Evolutionary conservation across 2,797 vertebrate species (phyloP), one percentile per base, ranked within the genome.

Genomic region (Myiotriccus ornatus): DNA sequence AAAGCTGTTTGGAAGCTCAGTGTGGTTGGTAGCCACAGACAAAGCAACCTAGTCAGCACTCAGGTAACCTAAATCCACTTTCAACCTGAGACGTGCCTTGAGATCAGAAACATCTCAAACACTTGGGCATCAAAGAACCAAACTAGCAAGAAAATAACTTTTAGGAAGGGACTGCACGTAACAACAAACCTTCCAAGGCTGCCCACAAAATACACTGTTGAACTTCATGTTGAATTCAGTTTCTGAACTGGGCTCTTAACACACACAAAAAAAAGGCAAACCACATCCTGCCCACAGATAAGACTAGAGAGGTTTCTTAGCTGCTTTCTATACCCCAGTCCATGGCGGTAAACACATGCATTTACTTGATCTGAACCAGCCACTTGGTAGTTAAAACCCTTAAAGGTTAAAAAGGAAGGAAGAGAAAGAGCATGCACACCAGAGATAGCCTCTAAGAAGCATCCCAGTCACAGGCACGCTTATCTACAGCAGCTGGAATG

Each of bases 401-500:
- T 27, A 18, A 50, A 73, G n/a, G 35, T 69, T 86, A 91, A 62
- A 95, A 91, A 78, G 80, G 87, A 89, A 93, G 84, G 84, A 93
- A 92, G 43, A 87, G 43, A 28, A 57, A 59, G 65, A 62, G 57
- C 21, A 5, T n/a, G 82, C 28, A 77, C 37, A 39, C 14, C 84
- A 87, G 57, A 87, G 84, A 94, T 41, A 88, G 78, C 20, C 79
- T 64, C 75, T 15, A 32, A 67, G 68, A 68, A 34, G 17, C n/a
- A 8, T 24, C 91, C 65, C 76, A 9, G 67, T 6, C 81, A 50
- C 55, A 60, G 60, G 7, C 6, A 2, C 7, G 74, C 86, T 89
- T 92, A 95, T 94, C 90, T 78, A 16, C 3, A 92, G 90, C 75
- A 77, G 78, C 68, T 86, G 90, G 90, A 95, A 95, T 16, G 79